Evolutionary conservation across 2,888 invertebrate genomes (phyloP).

Genomic region (Scaptomyza polygonia): DNA sequence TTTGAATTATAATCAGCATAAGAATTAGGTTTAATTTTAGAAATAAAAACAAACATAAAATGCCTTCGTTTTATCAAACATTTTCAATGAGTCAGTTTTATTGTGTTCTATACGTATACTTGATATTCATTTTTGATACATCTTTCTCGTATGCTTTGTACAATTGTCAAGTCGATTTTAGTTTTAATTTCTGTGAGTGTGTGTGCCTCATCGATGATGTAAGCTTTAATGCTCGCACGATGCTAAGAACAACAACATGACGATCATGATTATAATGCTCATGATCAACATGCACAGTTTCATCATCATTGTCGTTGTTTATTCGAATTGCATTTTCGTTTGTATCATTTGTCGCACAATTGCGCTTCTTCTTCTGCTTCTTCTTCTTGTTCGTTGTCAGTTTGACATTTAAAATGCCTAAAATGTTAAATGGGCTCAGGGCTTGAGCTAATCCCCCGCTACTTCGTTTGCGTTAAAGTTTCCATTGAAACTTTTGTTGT

Average conservation of each 20-base stretch:
- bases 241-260: slow-evolving; percentile 14
- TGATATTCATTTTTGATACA: slow-evolving; percentile 15
- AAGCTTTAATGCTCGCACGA: slow-evolving; percentile 54
- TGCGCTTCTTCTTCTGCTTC: slow-evolving; percentile 32
- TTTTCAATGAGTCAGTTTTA: slow-evolving; percentile 33
- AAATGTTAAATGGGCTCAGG: slow-evolving; percentile 78
- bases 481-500: slow-evolving; percentile 44
- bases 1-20: not conserved
- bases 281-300: slow-evolving; percentile 46
- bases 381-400: slow-evolving; percentile 29
- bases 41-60: slow-evolving; percentile 4
- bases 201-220: slow-evolving; percentile 51
- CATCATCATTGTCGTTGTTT: slow-evolving; percentile 42
- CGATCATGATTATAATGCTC: slow-evolving; percentile 43
- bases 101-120: slow-evolving; percentile 17
- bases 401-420: slow-evolving; percentile 66
- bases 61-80: slow-evolving; percentile 2
- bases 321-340: slow-evolving; percentile 58
- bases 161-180: slow-evolving; percentile 52
- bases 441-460: slow-evolving; percentile 29
- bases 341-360: slow-evolving; percentile 47
- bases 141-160: slow-evolving; percentile 17
- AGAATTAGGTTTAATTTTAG: slow-evolving; percentile 15
- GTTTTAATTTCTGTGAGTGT: slow-evolving; percentile 15
- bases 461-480: slow-evolving; percentile 12